Evolutionary conservation across 2,113 vertebrate species (phyloP).

Genomic region (Centropus bengalensis): DNA sequence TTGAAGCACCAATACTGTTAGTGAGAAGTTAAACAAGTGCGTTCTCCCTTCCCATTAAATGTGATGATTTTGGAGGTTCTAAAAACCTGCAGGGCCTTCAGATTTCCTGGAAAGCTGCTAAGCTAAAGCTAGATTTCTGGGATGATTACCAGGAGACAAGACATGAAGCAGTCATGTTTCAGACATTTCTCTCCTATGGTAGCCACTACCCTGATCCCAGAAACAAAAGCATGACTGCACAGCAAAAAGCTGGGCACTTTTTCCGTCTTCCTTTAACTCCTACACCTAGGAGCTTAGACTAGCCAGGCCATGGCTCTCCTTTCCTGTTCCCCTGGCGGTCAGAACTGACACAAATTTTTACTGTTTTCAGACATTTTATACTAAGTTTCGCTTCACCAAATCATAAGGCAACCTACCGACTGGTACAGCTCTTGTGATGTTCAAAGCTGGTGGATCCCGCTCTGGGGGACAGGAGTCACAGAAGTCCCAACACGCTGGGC

Average conservation of each 20-base stretch:
- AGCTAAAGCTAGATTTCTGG: not conserved
- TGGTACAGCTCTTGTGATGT: slow-evolving; percentile 80
- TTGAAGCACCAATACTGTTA: not conserved
- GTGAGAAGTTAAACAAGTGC: not conserved
- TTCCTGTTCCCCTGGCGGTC: not conserved
- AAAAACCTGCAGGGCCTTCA: not conserved
- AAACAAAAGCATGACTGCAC: not conserved
- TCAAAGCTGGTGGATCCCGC: slow-evolving; percentile 80
- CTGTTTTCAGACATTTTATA: not conserved
- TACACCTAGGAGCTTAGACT: not conserved
- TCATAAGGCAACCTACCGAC: slow-evolving; percentile 78
- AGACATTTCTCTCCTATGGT: not conserved
- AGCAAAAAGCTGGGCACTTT: not conserved
- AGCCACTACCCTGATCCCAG: not conserved
- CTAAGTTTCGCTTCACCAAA: not conserved
- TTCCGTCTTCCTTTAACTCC: not conserved
- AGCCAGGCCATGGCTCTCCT: not conserved
- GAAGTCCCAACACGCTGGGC: slow-evolving; percentile 88
- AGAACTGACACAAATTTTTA: not conserved
- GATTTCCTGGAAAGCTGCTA: not conserved
- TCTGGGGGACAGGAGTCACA: slow-evolving; percentile 89
- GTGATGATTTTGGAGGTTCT: not conserved
- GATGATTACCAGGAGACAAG: not conserved
- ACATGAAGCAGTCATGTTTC: not conserved
- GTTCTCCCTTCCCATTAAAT: not conserved